phyloP scores from a whole-genome alignment of 2,797 vertebrate genomes.

The Nyctalus aviator region DNA sequence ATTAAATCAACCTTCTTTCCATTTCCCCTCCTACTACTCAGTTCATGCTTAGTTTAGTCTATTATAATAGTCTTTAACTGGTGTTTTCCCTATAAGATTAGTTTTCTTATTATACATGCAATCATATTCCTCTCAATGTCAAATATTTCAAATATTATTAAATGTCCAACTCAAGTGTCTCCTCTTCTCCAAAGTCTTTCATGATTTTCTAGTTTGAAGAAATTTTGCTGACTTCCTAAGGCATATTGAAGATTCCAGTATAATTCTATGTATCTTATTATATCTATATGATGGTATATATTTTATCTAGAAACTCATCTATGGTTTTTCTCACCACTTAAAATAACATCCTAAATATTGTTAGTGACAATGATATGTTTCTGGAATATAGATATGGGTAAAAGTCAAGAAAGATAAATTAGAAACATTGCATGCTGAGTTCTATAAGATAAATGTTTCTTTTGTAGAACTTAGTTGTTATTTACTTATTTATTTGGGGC shows the following conservation, averaged over 20 bases:
- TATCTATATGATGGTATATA: neutral
- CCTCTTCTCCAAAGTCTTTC: neutral
- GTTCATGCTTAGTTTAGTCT: constrained; percentile 47
- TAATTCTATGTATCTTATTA: neutral
- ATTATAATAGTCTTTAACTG: neutral
- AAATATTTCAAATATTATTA: neutral
- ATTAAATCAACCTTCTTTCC: constrained; percentile 45
- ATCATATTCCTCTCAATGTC: neutral
- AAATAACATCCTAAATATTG: neutral
- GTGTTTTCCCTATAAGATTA: neutral
- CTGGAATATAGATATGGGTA: neutral
- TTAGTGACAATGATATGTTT: neutral
- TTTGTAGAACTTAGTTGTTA: neutral
- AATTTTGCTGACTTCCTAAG: neutral
- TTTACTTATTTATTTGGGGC: constrained; percentile 44
- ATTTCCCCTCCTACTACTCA: neutral
- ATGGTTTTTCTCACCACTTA: neutral
- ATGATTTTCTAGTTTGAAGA: neutral
- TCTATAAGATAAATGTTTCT: neutral
- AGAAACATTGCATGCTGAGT: neutral
- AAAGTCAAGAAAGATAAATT: neutral
- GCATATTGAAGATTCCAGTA: neutral
- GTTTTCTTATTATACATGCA: neutral
- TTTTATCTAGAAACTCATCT: neutral
- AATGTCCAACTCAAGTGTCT: neutral